A percentile compares a stretch with the other conserved stretches of the same genome.
These are phyloP conservation scores for Eriocheir sinensis DNA, from an alignment of 1,140 invertebrate genomes.

Conservation along the genomic window DNA sequence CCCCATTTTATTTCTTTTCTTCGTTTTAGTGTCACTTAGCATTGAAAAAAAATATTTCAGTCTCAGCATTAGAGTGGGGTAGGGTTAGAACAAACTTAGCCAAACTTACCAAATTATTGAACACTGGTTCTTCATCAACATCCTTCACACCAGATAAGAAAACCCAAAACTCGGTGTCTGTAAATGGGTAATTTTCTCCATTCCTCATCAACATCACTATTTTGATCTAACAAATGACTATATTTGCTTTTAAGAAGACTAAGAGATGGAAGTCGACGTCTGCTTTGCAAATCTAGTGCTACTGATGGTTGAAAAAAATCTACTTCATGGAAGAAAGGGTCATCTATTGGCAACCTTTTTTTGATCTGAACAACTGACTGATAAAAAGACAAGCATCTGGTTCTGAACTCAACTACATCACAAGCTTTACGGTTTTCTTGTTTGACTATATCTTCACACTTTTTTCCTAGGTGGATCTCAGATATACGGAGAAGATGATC, in stretches of 20 bases:
- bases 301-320: conserved; percentile 35
- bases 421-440: background rate
- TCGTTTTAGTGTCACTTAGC: background rate
- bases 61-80: background rate
- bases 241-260: conserved; percentile 30
- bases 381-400: conserved; percentile 1
- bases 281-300: conserved; percentile 11
- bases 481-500: too few species aligned
- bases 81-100: background rate
- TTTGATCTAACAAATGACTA: conserved; percentile 50
- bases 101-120: background rate
- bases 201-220: conserved; percentile 47
- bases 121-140: conserved; percentile 37
- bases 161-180: conserved; percentile 41
- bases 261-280: background rate
- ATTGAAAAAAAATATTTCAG: background rate
- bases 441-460: background rate
- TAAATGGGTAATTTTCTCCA: too few species aligned
- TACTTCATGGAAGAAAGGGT: conserved; percentile 14
- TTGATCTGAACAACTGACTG: background rate
- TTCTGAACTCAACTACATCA: background rate
- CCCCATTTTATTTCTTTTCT: conserved; percentile 41
- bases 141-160: conserved; percentile 26
- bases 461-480: background rate
- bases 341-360: background rate